phyloP scores from a whole-genome alignment of 2,888 invertebrate genomes.

The Aphelenchoides bicaudatus region DNA sequence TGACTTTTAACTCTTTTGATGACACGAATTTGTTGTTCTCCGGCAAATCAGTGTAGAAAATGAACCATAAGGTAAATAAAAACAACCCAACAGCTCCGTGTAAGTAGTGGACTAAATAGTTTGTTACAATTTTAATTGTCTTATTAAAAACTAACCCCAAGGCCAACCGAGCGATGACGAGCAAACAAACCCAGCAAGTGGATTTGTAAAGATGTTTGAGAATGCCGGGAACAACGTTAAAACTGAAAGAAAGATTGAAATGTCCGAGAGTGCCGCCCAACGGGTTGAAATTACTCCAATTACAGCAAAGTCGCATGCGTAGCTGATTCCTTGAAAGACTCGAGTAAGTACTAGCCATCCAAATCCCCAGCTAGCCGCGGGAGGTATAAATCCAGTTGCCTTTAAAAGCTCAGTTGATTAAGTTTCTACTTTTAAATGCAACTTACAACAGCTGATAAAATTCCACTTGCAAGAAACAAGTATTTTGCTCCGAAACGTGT shows the following conservation, averaged over 20 bases:
- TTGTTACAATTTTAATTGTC: neutral
- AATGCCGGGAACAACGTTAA: slow-evolving; percentile 50
- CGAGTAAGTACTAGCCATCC: slow-evolving; percentile 19
- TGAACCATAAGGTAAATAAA: slow-evolving; percentile 38
- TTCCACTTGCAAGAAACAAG: slow-evolving; percentile 18
- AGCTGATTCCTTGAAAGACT: slow-evolving; percentile 29
- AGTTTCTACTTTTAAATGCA: neutral
- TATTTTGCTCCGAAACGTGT: slow-evolving; percentile 47
- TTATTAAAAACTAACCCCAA: slow-evolving; percentile 17
- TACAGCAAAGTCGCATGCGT: slow-evolving; percentile 37
- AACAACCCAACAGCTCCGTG: slow-evolving; percentile 28
- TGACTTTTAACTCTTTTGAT: slow-evolving; percentile 35
- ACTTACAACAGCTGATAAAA: slow-evolving; percentile 24
- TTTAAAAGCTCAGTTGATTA: no score
- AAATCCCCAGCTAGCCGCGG: slow-evolving; percentile 14
- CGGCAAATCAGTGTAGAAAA: slow-evolving; percentile 41
- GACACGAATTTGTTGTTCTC: slow-evolving; percentile 33
- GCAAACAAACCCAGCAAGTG: slow-evolving; percentile 41
- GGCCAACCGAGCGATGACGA: slow-evolving; percentile 10
- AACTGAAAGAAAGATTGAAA: slow-evolving; percentile 48
- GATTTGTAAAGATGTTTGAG: slow-evolving; percentile 46
- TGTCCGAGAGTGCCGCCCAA: slow-evolving; percentile 50
- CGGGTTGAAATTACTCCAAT: slow-evolving; percentile 34
- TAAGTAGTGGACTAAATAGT: slow-evolving; percentile 41
- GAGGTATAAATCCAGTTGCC: slow-evolving; percentile 24